Evolutionary conservation across 1,140 invertebrate species (phyloP).

Genomic region (Drosophila simulans): DNA sequence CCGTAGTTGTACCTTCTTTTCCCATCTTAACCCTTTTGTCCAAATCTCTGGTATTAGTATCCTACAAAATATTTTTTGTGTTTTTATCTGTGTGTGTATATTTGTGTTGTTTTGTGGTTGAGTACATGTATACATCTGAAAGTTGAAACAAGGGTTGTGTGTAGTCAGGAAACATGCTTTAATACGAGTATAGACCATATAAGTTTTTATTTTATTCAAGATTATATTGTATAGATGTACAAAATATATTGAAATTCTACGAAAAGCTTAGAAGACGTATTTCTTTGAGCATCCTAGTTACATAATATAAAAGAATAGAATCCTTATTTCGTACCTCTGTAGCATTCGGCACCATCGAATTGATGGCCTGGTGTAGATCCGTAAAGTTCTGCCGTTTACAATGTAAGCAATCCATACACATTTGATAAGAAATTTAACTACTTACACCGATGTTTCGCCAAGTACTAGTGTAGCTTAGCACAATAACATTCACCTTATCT

Average conservation of each 20-base stretch:
- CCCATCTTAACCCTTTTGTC: slow-evolving; percentile 1
- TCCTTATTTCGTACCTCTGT: slow-evolving; percentile 63
- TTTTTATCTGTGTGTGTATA: slow-evolving; percentile 1
- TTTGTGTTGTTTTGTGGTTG: not conserved
- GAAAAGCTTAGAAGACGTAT: slow-evolving; percentile 66
- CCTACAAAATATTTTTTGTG: not conserved
- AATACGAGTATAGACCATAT: too few relatives aligned
- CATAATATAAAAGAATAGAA: slow-evolving; percentile 47
- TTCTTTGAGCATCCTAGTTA: slow-evolving; percentile 61
- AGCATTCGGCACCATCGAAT: slow-evolving; percentile 59
- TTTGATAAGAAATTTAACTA: not conserved
- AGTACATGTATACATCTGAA: slow-evolving; percentile 1
- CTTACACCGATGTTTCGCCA: slow-evolving; percentile 75
- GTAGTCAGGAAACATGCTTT: not conserved
- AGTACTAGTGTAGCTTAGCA: slow-evolving; percentile 56
- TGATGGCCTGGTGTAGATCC: slow-evolving; percentile 71
- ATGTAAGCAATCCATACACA: not conserved
- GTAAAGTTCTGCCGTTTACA: slow-evolving; percentile 42
- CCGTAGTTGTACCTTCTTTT: not conserved
- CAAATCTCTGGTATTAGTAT: not conserved
- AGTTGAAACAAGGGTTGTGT: not conserved
- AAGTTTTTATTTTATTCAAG: not conserved
- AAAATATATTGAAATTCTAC: slow-evolving; percentile 34
- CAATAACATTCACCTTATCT: slow-evolving; percentile 59
- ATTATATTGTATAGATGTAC: not conserved